Evolutionary conservation across 2,888 invertebrate species (phyloP).

Genomic region (Drosophila multiciliata): DNA sequence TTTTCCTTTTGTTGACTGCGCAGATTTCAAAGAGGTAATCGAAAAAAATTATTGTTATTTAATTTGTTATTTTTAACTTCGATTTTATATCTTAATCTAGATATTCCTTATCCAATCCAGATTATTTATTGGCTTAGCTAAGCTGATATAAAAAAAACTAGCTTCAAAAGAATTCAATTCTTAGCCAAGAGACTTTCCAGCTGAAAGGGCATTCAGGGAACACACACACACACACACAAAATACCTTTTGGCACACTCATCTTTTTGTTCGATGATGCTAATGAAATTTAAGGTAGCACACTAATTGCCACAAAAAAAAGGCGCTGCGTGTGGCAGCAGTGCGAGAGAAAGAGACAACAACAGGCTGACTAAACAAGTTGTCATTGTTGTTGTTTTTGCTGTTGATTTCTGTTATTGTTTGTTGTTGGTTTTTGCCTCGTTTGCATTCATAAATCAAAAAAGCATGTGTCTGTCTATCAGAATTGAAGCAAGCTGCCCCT

Average conservation of each 20-base stretch:
- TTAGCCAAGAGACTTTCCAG: neutral
- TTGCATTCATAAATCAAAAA: constrained; percentile 80
- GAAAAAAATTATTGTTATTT: neutral
- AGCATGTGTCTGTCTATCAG: constrained; percentile 79
- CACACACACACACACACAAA: neutral
- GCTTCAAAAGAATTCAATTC: neutral
- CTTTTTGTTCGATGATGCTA: constrained; percentile 8
- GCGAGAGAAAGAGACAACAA: neutral
- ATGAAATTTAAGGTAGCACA: constrained; percentile 66
- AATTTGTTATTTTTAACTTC: neutral
- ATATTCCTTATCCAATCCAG: neutral
- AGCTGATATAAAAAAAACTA: neutral
- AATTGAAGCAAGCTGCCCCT: constrained; percentile 16
- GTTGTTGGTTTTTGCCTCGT: constrained; percentile 57
- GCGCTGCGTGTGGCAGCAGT: constrained; percentile 40
- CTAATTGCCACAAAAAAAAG: constrained; percentile 59
- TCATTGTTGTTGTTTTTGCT: constrained; percentile 3
- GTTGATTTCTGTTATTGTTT: constrained; percentile 23
- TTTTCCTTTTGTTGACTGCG: neutral
- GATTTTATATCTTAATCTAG: neutral
- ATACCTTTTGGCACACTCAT: neutral
- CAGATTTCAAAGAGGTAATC: neutral
- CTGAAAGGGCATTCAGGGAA: neutral
- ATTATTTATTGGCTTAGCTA: neutral
- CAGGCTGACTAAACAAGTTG: constrained; percentile 48